These are phyloP conservation scores for Drosophila miranda DNA, from an alignment of 1,140 invertebrate species.

Conservation along the genomic window DNA sequence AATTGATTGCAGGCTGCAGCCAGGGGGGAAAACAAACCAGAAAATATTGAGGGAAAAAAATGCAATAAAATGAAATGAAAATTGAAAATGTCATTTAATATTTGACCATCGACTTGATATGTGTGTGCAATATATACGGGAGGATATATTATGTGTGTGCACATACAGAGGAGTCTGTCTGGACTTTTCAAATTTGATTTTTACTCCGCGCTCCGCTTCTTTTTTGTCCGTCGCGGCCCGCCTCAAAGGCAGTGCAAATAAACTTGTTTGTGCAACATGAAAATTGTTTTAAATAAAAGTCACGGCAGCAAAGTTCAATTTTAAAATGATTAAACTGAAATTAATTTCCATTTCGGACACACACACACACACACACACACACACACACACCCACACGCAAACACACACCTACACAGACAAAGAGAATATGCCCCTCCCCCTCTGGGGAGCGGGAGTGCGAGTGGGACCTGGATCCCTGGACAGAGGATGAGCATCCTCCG, in stretches of 20 bases:
- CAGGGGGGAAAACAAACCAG: constrained; percentile 36
- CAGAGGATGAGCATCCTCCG: constrained; percentile 3
- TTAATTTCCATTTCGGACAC: constrained; percentile 65
- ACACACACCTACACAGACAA: too few species aligned
- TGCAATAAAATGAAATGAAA: constrained; percentile 33
- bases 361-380: constrained; percentile 2
- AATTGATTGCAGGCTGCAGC: constrained; percentile 77
- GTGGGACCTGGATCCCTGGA: too few species aligned
- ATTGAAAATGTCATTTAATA: constrained; percentile 73
- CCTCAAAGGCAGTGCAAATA: constrained; percentile 56
- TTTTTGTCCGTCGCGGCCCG: constrained; percentile 8
- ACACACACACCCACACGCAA: constrained; percentile 7
- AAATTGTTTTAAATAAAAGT: constrained; percentile 78
- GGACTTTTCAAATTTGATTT: constrained; percentile 70
- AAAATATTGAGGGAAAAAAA: constrained; percentile 9
- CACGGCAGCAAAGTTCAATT: constrained; percentile 62
- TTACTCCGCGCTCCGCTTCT: constrained; percentile 2
- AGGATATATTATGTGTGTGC: background rate
- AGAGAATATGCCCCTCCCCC: too few species aligned
- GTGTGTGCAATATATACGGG: constrained; percentile 10
- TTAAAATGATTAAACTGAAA: constrained; percentile 77
- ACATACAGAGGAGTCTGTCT: constrained; percentile 28
- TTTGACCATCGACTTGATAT: constrained; percentile 68
- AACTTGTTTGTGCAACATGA: constrained; percentile 30
- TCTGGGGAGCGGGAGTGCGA: background rate